Evolutionary conservation across 1,140 invertebrate genomes (phyloP).

Genomic region (Polyergus mexicanus): DNA sequence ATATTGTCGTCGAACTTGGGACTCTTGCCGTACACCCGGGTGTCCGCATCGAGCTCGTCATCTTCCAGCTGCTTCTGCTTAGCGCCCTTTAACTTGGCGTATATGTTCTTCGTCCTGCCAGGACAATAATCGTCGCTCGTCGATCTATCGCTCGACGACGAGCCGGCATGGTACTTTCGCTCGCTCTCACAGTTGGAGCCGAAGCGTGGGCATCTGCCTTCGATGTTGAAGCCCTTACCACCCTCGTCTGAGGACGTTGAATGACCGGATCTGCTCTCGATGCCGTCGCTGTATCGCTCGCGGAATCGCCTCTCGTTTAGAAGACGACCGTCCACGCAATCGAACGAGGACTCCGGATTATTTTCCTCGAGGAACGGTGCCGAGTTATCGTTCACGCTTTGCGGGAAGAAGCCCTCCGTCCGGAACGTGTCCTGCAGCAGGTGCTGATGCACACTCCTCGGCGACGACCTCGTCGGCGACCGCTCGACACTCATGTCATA

Average conservation of each 20-base stretch:
- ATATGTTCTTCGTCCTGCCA: constrained; percentile 75
- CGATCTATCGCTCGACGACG: constrained; percentile 79
- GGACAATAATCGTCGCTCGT: constrained; percentile 68
- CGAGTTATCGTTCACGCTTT: constrained; percentile 78
- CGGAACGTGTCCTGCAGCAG: constrained; percentile 70
- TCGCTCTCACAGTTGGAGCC: constrained; percentile 82
- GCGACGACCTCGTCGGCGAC: constrained; percentile 73
- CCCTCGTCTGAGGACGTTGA: constrained; percentile 81
- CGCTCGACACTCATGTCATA: constrained; percentile 80
- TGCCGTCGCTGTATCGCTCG: constrained; percentile 53
- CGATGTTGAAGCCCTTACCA: constrained; percentile 74
- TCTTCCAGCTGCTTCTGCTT: constrained; percentile 83
- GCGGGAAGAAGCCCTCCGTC: constrained; percentile 81
- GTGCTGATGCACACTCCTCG: constrained; percentile 72
- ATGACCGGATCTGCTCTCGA: constrained; percentile 74
- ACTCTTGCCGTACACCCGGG: constrained; percentile 84
- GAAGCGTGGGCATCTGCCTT: constrained; percentile 75
- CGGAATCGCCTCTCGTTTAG: constrained; percentile 70
- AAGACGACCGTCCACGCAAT: constrained; percentile 80
- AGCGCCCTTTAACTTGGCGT: constrained; percentile 78
- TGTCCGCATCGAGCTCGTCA: constrained; percentile 81
- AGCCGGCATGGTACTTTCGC: constrained; percentile 76
- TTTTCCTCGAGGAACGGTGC: constrained; percentile 71
- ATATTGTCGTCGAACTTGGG: constrained; percentile 85
- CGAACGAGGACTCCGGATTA: constrained; percentile 78